A percentile compares a stretch with the other conserved stretches of the same genome.
Conservation (phyloP, 64 coral and sea anemone genomes). For the Platygyra sinensis region DNA sequence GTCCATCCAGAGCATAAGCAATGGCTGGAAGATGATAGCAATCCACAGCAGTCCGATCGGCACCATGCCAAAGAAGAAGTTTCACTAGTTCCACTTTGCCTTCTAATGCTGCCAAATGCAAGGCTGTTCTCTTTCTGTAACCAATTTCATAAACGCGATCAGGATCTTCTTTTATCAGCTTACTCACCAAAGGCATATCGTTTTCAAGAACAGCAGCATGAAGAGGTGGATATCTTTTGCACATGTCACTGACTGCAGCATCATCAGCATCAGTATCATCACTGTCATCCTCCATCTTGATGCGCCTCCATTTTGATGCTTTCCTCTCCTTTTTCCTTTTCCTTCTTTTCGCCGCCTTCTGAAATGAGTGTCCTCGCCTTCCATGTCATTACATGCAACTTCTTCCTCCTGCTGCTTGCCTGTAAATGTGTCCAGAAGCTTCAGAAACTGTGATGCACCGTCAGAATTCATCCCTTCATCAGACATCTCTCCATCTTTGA, state of each 20-base stretch:
- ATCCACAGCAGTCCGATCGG: constrained; percentile 57
- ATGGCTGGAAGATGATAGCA: constrained; percentile 61
- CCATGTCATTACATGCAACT: neutral
- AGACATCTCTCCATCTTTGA: constrained; percentile 60
- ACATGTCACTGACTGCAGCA: neutral
- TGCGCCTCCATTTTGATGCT: constrained; percentile 65
- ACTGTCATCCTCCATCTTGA: constrained; percentile 62
- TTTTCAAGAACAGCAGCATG: constrained; percentile 56
- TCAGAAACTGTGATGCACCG: constrained; percentile 64
- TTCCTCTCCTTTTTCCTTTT: constrained; percentile 30
- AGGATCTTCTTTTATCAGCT: constrained; percentile 47
- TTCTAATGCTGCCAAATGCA: constrained; percentile 74
- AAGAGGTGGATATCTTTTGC: constrained; percentile 11
- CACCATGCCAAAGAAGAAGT: constrained; percentile 65
- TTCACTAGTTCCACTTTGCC: constrained; percentile 77
- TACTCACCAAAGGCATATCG: constrained; percentile 41
- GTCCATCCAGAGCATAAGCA: constrained; percentile 81
- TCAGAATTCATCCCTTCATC: constrained; percentile 78
- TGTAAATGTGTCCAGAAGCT: constrained; percentile 62
- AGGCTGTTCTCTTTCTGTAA: constrained; percentile 63
- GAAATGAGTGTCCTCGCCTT: neutral
- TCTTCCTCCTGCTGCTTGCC: constrained; percentile 26
- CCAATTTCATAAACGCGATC: constrained; percentile 68
- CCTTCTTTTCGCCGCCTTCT: constrained; percentile 14
- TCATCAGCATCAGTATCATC: constrained; percentile 60